A percentile compares a stretch with the other conserved stretches of the same genome.
Conservation (phyloP, 37 sponge, comb jelly and placozoan genomes). For the Crambe crambe region DNA sequence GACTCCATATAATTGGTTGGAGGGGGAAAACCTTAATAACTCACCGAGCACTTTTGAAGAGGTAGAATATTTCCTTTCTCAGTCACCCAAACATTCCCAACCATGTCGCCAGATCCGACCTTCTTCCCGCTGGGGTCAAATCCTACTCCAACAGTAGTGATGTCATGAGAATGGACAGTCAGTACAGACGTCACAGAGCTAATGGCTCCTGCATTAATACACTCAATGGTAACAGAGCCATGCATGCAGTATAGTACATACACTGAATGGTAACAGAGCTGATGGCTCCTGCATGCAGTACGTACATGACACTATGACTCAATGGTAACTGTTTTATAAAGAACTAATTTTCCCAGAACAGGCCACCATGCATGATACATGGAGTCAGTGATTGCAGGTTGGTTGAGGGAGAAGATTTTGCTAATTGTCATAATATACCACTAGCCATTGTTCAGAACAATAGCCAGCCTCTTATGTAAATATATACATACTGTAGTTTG, state of each 20-base stretch:
- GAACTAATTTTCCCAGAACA: too few species aligned
- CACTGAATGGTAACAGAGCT: background rate
- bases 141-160: constrained; percentile 60
- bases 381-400: too few species aligned
- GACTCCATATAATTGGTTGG: too few species aligned
- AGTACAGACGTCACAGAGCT: background rate
- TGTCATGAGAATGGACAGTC: constrained; percentile 37
- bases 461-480: too few species aligned
- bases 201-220: constrained; percentile 15
- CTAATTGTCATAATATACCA: too few species aligned
- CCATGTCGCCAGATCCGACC: constrained; percentile 66
- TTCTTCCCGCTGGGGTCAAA: constrained; percentile 44
- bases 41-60: constrained; percentile 24
- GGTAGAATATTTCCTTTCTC: constrained; percentile 2
- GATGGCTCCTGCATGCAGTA: too few species aligned
- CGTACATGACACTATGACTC: too few species aligned
- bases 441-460: too few species aligned
- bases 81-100: constrained; percentile 54
- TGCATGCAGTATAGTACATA: background rate
- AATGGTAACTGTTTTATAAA: too few species aligned
- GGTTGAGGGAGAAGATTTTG: too few species aligned
- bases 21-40: background rate
- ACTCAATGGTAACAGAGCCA: background rate
- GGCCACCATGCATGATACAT: too few species aligned
- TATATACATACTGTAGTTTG: too few species aligned